These are phyloP conservation scores for Notodonta dromedarius DNA, from an alignment of 2,888 invertebrate species.

Conservation along the genomic window DNA sequence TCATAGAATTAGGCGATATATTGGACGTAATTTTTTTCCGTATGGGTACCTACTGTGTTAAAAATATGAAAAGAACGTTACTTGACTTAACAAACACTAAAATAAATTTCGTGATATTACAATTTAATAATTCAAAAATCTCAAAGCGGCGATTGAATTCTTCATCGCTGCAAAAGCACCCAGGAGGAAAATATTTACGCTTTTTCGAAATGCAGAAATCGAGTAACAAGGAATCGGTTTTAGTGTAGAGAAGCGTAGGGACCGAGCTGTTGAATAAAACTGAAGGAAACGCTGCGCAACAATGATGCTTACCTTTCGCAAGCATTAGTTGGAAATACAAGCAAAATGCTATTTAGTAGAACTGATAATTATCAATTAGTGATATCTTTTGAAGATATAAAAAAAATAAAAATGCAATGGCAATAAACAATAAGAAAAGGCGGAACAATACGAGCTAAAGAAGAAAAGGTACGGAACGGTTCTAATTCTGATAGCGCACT, in stretches of 20 bases:
- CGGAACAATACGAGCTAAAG: too few relatives aligned
- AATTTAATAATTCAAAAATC: constrained; percentile 69
- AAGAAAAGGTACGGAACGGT: too few relatives aligned
- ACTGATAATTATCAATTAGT: too few relatives aligned
- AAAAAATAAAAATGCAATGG: too few relatives aligned
- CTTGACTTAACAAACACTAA: constrained; percentile 39
- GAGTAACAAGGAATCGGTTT: constrained; percentile 84
- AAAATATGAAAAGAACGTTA: constrained; percentile 34
- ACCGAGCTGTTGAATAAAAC: constrained; percentile 75
- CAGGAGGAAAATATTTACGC: constrained; percentile 82
- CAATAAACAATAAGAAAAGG: too few relatives aligned
- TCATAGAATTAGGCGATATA: constrained; percentile 28
- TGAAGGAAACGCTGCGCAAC: constrained; percentile 53
- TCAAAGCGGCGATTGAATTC: constrained; percentile 70
- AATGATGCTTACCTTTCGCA: constrained; percentile 73
- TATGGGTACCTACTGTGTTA: constrained; percentile 8
- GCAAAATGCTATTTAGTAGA: constrained; percentile 36
- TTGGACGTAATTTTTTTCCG: constrained; percentile 20
- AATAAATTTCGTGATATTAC: constrained; percentile 45
- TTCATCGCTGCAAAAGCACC: constrained; percentile 73
- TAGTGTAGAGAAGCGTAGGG: constrained; percentile 74
- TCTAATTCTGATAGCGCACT: too few relatives aligned
- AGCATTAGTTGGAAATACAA: constrained; percentile 64
- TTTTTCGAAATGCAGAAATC: constrained; percentile 83
- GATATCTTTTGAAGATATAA: too few relatives aligned